Evolutionary conservation across 2,888 invertebrate species (phyloP).

Genomic region (Cheilosia urbana): DNA sequence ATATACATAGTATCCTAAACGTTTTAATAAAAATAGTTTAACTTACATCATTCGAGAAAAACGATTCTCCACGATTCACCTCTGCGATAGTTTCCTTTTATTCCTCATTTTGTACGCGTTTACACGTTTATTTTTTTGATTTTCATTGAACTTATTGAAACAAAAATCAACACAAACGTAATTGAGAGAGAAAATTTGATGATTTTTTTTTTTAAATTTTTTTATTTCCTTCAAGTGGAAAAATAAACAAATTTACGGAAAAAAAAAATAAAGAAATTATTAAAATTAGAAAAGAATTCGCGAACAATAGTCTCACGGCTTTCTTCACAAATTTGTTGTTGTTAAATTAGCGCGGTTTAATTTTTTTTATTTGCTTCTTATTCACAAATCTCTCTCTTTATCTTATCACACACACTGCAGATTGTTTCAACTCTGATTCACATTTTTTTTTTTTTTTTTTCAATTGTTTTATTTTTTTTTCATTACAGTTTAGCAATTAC

Average conservation of each 20-base stretch:
- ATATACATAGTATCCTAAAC: not conserved
- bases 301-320: slow-evolving; percentile 62
- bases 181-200: slow-evolving; percentile 36
- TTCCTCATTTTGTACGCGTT: slow-evolving; percentile 65
- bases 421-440: slow-evolving; percentile 70
- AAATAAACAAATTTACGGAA: slow-evolving; percentile 20
- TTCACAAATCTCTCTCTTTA: slow-evolving; percentile 69
- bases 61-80: slow-evolving; percentile 56
- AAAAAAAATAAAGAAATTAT: slow-evolving; percentile 21
- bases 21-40: not conserved
- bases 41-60: slow-evolving; percentile 70
- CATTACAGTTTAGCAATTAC: slow-evolving; percentile 77
- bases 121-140: slow-evolving; percentile 47
- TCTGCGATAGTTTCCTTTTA: slow-evolving; percentile 70
- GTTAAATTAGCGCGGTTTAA: slow-evolving; percentile 68
- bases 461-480: slow-evolving; percentile 65
- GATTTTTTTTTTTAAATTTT: slow-evolving; percentile 9
- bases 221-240: slow-evolving; percentile 31
- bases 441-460: slow-evolving; percentile 37
- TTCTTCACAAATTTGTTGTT: slow-evolving; percentile 68
- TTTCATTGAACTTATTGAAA: slow-evolving; percentile 8
- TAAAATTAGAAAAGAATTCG: slow-evolving; percentile 46
- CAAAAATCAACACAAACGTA: slow-evolving; percentile 56
- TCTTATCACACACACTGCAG: slow-evolving; percentile 68
- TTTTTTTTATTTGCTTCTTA: slow-evolving; percentile 42